Conservation (phyloP, 2,888 invertebrate species). For the Mellilla xanthometata region DNA sequence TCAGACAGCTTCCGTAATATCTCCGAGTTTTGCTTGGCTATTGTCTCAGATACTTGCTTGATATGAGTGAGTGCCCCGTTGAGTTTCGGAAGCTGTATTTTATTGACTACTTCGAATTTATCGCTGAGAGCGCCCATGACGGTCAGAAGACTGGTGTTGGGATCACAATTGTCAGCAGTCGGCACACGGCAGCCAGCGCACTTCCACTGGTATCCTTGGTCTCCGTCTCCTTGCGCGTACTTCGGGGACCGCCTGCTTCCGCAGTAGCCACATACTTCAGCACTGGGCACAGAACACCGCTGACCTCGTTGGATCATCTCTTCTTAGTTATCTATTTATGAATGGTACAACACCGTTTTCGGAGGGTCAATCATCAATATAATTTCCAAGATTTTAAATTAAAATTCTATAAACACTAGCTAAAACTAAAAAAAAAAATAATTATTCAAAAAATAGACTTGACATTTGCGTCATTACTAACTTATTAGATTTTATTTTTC, state of each 20-base stretch:
- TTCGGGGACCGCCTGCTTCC: conserved; percentile 45
- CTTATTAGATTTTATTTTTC: no score
- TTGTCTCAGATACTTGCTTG: conserved; percentile 49
- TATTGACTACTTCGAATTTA: conserved; percentile 64
- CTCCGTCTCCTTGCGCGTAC: conserved; percentile 45
- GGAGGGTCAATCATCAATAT: no score
- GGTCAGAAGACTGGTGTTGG: conserved; percentile 36
- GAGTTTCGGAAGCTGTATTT: conserved; percentile 64
- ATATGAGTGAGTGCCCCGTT: conserved; percentile 54
- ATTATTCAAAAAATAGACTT: no score
- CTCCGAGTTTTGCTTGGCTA: conserved; percentile 57
- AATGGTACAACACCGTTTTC: no score
- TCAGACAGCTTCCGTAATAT: conserved; percentile 51
- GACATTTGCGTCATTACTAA: no score
- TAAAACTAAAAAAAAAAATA: no score
- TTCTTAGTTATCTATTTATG: no score
- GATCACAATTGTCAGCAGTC: conserved; percentile 30
- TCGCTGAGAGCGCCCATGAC: conserved; percentile 49
- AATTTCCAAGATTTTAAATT: no score
- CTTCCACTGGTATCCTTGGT: conserved; percentile 53
- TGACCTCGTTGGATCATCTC: background rate
- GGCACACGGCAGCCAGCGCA: conserved; percentile 55
- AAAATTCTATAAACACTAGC: no score
- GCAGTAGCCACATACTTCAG: conserved; percentile 33
- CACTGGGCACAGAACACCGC: background rate